Base-by-base conservation (phyloP, 2,113 vertebrate genomes). In the Ptychochromis oligacanthus region DNA sequence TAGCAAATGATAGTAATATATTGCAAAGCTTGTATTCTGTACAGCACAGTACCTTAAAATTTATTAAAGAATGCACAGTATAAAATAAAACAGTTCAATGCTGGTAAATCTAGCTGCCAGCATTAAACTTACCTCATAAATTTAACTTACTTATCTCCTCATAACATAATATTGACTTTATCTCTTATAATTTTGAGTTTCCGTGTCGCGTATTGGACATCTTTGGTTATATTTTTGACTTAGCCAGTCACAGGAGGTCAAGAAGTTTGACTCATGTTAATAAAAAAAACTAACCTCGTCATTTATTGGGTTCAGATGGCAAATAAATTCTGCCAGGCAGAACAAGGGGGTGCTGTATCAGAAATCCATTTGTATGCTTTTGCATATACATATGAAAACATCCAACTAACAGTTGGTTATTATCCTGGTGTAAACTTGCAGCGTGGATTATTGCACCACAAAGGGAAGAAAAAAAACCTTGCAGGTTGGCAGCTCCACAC, bases 401-500 rank as follows among this genome's bases (percentile, higher is more conserved):
- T 34, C 72, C 54, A 31, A 13, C 26, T 55, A 7, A 46, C 15
- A 64, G 38, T 70, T 57, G 15, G 62, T 81, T 56, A 34, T 65
- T 74, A 28, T 76, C 18, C 43, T 11, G 15, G 49, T 55, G 34
- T 62, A 87, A 67, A 75, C 54, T 36, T 38, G 24, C 8, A 4
- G 75, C 15, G n/a, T 34, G 24, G 56, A 70, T 67, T 10, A 11
- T 26, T 5, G n/a, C 54, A 77, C 59, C 20, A 36, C 55, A 74
- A n/a, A 77, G 31, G 56, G 1, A 0, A 0, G 40, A 14, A 34
- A 57, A 59, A 26, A 62, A 74, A n/a, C 22, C 34, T 5, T 31
- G 77, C 57, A 55, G 62, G 38, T 49, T 46, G 77, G 61, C 70
- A 75, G 58, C 65, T 58, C 38, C 54, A 12, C 28, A 20, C 87